Evolutionary conservation across 2,113 vertebrate genomes (phyloP), one percentile per base, ranked within the genome.

Genomic region (Oophaga pumilio): DNA sequence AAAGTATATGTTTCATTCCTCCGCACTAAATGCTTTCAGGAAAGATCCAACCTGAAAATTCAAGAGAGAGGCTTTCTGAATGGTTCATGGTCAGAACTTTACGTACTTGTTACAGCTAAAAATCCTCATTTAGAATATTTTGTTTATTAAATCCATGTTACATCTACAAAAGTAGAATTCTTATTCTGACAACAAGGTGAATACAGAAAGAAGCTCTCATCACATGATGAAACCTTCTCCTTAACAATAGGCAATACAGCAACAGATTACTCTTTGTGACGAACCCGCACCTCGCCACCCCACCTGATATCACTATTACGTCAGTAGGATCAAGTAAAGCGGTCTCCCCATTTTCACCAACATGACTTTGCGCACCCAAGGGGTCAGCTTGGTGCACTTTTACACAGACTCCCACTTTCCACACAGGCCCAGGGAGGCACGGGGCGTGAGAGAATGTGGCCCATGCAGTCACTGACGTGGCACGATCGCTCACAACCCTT

Each of bases 51-150:
- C 15, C 14, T 33, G 14, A 33, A 74, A 50, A 50, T 74, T 73
- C 69, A 18, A 73, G 17, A 73, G 17, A 9, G 15, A 49, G 15
- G 28, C 28, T 18, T 50, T 74, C 9, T 74, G 9, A 49, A 50
- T 74, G 18, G 71, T 74, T 74, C 71, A 74, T 50, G 71, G 71
- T 50, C 71, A 74, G 28, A 74, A 11, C 26, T 71, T 28, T 73
- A 11, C 49, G 33, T 49, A 74, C 50, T 43, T 2, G 8, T 17
- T 49, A 20, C 8, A 49, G 15, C 14, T 74, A 18, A 8, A 49
- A 73, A 11, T 33, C 9, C 28, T 43, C 69, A 73, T 49, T 49
- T 73, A 73, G 15, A 73, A 49, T 18, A 15, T 73, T 73, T 20
- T 49, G 33, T 74, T 74, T 50, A 8, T 15, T 43, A 18, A 18